These are phyloP conservation scores for Strix uralensis DNA, from an alignment of 2,113 vertebrate species.

Conservation along the genomic window DNA sequence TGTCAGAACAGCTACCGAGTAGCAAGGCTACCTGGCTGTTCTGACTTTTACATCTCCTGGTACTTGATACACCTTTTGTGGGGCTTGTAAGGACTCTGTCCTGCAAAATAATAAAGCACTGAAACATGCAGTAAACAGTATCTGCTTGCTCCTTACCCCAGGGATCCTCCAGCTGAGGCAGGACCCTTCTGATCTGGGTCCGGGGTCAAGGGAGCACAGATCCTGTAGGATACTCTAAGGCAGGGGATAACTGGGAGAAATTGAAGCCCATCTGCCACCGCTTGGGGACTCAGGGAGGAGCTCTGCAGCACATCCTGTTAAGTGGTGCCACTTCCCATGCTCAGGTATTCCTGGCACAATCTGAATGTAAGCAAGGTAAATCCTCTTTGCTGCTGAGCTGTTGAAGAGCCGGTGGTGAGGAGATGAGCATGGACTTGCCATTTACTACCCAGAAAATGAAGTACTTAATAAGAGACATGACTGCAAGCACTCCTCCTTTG, in stretches of 20 bases:
- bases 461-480: background rate
- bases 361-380: background rate
- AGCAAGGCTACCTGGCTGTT: background rate
- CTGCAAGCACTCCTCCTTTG: background rate
- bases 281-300: background rate
- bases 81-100: background rate
- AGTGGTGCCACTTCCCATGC: background rate
- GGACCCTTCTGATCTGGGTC: background rate
- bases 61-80: background rate
- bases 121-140: background rate
- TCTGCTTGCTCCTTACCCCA: background rate
- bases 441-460: background rate
- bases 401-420: background rate
- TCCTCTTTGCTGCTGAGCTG: background rate
- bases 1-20: too few relatives aligned
- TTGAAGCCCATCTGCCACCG: background rate
- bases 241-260: background rate
- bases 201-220: background rate
- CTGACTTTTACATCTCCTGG: background rate
- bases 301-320: background rate
- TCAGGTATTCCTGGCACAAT: background rate
- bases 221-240: background rate
- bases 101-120: background rate
- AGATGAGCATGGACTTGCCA: background rate
- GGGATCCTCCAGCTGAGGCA: background rate